Conservation (phyloP, 1,140 invertebrate species). For the Temnothorax longispinosus region DNA sequence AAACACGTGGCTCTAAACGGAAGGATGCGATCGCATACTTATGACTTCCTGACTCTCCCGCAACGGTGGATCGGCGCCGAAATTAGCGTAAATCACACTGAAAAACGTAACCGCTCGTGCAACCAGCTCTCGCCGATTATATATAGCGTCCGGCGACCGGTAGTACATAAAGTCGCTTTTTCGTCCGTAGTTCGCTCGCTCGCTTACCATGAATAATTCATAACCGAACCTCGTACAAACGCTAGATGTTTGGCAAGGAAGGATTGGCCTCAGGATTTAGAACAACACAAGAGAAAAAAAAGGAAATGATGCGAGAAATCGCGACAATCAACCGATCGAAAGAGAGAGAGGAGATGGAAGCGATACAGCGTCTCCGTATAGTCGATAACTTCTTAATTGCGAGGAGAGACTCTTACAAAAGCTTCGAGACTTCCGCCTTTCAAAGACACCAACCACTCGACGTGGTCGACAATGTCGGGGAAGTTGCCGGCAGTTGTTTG, state of each 20-base stretch:
- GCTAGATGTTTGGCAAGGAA: slow-evolving; percentile 67
- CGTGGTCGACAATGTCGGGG: slow-evolving; percentile 33
- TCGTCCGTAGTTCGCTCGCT: slow-evolving; percentile 44
- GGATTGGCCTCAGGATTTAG: slow-evolving; percentile 38
- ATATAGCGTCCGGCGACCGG: slow-evolving; percentile 63
- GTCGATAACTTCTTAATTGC: slow-evolving; percentile 71
- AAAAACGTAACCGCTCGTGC: slow-evolving; percentile 61
- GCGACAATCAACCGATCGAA: slow-evolving; percentile 50
- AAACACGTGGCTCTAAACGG: slow-evolving; percentile 62
- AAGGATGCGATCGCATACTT: slow-evolving; percentile 71
- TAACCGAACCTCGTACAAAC: slow-evolving; percentile 67
- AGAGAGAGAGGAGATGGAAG: background rate
- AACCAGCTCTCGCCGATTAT: slow-evolving; percentile 52
- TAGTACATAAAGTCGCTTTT: slow-evolving; percentile 70
- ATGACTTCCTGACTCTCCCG: slow-evolving; percentile 62
- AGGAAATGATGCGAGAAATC: background rate
- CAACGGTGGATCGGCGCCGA: slow-evolving; percentile 66
- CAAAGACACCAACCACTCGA: slow-evolving; percentile 43
- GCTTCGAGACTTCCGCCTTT: slow-evolving; percentile 35
- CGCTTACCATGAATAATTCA: slow-evolving; percentile 75
- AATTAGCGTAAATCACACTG: slow-evolving; percentile 75
- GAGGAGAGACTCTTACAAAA: slow-evolving; percentile 50
- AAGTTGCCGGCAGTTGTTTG: slow-evolving; percentile 54
- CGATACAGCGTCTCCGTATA: slow-evolving; percentile 59
- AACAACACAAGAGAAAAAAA: background rate